A percentile compares a stretch with the other conserved stretches of the same genome.
Evolutionary conservation across 2,797 vertebrate genomes (phyloP).

Genomic region (Falco naumanni): DNA sequence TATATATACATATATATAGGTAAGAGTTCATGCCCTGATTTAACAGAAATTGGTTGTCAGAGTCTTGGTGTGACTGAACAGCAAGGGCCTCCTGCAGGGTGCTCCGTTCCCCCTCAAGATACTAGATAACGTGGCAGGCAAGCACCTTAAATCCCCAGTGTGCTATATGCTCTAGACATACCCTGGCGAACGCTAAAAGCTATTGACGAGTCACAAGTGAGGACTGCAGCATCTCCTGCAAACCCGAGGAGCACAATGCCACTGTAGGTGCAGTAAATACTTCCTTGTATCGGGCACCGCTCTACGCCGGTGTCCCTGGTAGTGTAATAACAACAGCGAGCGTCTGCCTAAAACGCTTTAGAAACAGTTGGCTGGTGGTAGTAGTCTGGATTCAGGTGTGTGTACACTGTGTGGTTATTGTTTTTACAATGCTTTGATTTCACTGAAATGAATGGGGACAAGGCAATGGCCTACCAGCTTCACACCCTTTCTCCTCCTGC

Average conservation of each 20-base stretch:
- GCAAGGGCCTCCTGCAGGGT: background rate
- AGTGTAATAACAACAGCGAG: background rate
- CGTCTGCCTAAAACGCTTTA: background rate
- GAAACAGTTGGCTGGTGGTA: fast-evolving
- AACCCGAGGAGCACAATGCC: fast-evolving
- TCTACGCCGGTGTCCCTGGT: background rate
- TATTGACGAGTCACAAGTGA: background rate
- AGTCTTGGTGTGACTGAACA: background rate
- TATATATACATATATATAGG: background rate
- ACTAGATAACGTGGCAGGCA: background rate
- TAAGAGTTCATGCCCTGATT: background rate
- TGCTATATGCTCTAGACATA: background rate
- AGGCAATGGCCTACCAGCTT: background rate
- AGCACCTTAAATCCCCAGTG: background rate
- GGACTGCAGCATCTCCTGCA: background rate
- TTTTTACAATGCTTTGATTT: background rate
- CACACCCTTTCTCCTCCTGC: background rate
- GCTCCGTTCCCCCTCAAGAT: background rate
- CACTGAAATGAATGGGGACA: background rate
- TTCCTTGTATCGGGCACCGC: background rate
- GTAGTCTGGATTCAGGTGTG: background rate
- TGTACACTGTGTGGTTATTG: background rate
- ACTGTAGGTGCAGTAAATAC: background rate
- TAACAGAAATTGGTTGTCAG: background rate
- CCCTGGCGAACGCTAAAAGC: background rate